Conservation (phyloP, 2,888 invertebrate species). For the Synanthedon tipuliformis region DNA sequence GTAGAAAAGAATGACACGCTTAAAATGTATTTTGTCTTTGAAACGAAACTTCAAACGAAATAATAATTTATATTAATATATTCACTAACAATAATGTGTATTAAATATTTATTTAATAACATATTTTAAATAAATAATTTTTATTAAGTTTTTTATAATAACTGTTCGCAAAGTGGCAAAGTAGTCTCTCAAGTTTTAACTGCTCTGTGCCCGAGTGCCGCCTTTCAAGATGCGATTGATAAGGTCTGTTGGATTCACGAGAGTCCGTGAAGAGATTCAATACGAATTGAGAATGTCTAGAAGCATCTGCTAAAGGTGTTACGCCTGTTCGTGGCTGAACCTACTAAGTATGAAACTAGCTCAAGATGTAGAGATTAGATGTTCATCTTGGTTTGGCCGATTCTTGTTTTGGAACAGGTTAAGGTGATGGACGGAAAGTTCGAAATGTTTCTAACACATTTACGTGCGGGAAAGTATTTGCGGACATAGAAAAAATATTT, state of each 20-base stretch:
- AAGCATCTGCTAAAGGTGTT: conserved; percentile 2
- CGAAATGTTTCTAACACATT: conserved; percentile 8
- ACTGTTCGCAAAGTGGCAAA: no score
- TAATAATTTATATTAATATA: no score
- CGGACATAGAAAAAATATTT: no score
- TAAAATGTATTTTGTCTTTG: no score
- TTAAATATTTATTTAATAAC: no score
- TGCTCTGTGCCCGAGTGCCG: conserved; percentile 34
- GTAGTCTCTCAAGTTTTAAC: background rate
- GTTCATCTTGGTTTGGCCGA: conserved; percentile 26
- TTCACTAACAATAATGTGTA: no score
- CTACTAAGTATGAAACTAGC: conserved; percentile 42
- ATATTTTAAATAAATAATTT: no score
- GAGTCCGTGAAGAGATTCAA: conserved; percentile 32
- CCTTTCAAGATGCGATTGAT: conserved; percentile 46
- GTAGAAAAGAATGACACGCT: no score
- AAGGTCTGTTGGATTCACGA: conserved; percentile 37
- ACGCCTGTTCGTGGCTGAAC: conserved; percentile 3
- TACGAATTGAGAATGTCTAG: conserved; percentile 37
- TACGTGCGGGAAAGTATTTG: background rate
- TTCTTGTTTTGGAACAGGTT: conserved; percentile 41
- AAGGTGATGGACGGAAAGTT: conserved; percentile 22
- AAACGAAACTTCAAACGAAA: no score
- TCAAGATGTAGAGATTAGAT: conserved; percentile 57
- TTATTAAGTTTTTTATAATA: no score